Evolutionary conservation across 1,140 invertebrate genomes (phyloP).

Genomic region (Ips nitidus): DNA sequence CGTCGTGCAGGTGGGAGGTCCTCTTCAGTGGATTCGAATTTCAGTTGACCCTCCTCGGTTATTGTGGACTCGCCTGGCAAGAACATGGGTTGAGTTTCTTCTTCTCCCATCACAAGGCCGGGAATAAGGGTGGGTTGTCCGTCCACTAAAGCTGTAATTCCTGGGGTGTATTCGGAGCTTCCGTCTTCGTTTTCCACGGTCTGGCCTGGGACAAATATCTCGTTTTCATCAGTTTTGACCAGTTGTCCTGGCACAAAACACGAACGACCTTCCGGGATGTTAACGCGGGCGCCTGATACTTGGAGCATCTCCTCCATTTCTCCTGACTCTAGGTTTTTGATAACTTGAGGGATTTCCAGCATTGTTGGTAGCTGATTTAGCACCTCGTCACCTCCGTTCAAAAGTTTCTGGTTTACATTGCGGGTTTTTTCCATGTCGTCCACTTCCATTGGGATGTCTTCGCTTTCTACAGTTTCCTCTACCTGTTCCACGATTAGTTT

Average conservation of each 20-base stretch:
- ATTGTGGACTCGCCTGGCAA: conserved; percentile 62
- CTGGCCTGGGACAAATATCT: conserved; percentile 71
- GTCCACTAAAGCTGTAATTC: conserved; percentile 67
- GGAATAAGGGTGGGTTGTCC: conserved; percentile 67
- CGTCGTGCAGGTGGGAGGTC: conserved; percentile 37
- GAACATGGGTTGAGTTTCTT: conserved; percentile 52
- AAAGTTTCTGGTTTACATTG: conserved; percentile 59
- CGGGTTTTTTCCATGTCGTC: conserved; percentile 59
- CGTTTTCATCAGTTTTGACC: conserved; percentile 64
- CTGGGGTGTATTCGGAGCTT: conserved; percentile 65
- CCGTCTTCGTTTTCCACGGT: conserved; percentile 67
- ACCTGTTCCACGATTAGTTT: conserved; percentile 49
- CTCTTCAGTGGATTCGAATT: conserved; percentile 49
- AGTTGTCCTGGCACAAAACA: conserved; percentile 62
- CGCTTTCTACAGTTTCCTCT: conserved; percentile 46
- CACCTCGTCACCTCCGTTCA: conserved; percentile 55
- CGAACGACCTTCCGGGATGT: conserved; percentile 59
- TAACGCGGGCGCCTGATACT: conserved; percentile 65
- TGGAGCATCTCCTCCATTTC: conserved; percentile 60
- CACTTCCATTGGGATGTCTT: conserved; percentile 53
- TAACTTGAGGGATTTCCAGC: conserved; percentile 63
- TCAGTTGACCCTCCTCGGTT: conserved; percentile 55
- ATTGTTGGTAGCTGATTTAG: conserved; percentile 61
- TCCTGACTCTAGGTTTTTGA: conserved; percentile 65
- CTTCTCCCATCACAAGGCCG: conserved; percentile 49